These are phyloP conservation scores for Caenorhabditis virilis DNA, from an alignment of 2,888 invertebrate genomes.

Conservation along the genomic window DNA sequence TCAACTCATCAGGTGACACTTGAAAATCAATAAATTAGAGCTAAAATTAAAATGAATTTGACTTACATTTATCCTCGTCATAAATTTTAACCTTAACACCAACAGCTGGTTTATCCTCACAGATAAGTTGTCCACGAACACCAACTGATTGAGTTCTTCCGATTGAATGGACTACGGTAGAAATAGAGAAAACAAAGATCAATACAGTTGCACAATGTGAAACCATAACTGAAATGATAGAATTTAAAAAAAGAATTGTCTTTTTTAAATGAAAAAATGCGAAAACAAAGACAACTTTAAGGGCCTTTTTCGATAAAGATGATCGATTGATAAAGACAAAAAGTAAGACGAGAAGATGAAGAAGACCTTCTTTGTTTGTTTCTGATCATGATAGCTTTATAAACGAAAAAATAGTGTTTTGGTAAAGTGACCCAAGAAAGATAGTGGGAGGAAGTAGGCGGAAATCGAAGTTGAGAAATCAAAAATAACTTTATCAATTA, in stretches of 20 bases:
- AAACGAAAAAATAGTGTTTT: not conserved
- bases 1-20: conserved; percentile 49
- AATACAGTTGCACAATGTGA: too few relatives aligned
- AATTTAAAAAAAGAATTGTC: not conserved
- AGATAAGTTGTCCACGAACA: conserved; percentile 26
- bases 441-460: too few relatives aligned
- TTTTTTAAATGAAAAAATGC: not conserved
- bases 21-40: too few relatives aligned
- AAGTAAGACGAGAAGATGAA: conserved; percentile 2
- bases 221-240: conserved; percentile 2
- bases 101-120: conserved; percentile 35
- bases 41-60: not conserved
- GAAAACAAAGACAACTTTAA: not conserved
- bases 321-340: not conserved
- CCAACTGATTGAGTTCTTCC: conserved; percentile 39
- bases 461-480: too few relatives aligned
- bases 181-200: conserved; percentile 10
- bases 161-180: conserved; percentile 20
- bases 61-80: conserved; percentile 41
- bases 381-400: not conserved
- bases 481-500: too few relatives aligned
- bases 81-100: conserved; percentile 35
- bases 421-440: too few relatives aligned
- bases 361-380: not conserved
- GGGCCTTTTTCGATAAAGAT: too few relatives aligned